These are phyloP conservation scores for Danio kyathit DNA, from an alignment of 2,797 vertebrate genomes.

Conservation along the genomic window DNA sequence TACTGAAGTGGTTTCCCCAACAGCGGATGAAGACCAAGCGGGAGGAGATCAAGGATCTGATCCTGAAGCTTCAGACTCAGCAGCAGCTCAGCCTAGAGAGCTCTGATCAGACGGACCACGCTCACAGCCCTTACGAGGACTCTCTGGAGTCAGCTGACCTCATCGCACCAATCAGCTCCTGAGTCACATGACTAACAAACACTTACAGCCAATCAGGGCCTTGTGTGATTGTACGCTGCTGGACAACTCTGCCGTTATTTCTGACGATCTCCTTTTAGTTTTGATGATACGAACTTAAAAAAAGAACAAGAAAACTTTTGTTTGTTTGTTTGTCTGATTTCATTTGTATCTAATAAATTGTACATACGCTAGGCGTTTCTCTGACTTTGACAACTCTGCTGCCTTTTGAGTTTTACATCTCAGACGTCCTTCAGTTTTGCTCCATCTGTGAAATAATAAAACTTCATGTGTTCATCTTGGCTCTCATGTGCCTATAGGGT, in stretches of 20 bases:
- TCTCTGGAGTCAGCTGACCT: conserved; percentile 72
- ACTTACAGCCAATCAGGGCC: conserved; percentile 66
- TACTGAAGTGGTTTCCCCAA: conserved; percentile 94
- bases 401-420: conserved; percentile 78
- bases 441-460: conserved; percentile 27
- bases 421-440: conserved; percentile 28
- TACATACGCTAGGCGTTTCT: conserved; percentile 80
- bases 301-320: conserved; percentile 70
- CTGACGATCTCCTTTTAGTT: conserved; percentile 69
- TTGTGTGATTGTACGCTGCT: conserved; percentile 79
- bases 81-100: conserved; percentile 82
- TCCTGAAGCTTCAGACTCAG: conserved; percentile 86
- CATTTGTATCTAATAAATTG: conserved; percentile 81
- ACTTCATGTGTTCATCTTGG: conserved; percentile 29
- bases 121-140: conserved; percentile 72
- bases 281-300: conserved; percentile 70
- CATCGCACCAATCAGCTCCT: conserved; percentile 75
- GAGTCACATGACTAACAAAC: conserved; percentile 69
- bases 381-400: conserved; percentile 63
- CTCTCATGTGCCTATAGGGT: conserved; percentile 42
- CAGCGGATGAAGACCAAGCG: conserved; percentile 97
- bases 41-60: conserved; percentile 92
- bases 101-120: conserved; percentile 14
- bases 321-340: conserved; percentile 59
- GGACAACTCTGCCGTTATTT: conserved; percentile 62